Evolutionary conservation across 1,140 invertebrate genomes (phyloP).

Genomic region (Geopemphigus sp.): DNA sequence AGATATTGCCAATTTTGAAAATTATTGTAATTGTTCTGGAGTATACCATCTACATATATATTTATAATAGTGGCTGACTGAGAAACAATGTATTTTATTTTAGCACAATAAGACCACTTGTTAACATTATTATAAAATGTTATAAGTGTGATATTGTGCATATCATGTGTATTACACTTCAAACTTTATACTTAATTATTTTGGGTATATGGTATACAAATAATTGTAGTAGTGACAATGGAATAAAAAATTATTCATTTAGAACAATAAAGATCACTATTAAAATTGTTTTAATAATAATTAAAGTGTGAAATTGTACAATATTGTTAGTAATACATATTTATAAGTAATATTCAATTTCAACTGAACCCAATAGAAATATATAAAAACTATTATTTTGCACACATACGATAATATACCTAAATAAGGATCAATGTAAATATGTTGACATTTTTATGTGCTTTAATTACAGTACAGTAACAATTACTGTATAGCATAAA

Average conservation of each 20-base stretch:
- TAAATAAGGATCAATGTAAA: neutral
- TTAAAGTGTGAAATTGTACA: slow-evolving; percentile 22
- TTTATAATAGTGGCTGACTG: slow-evolving; percentile 7
- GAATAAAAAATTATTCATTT: slow-evolving; percentile 5
- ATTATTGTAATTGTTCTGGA: slow-evolving; percentile 38
- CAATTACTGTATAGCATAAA: no score
- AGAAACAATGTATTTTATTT: slow-evolving; percentile 12
- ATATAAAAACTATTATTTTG: slow-evolving; percentile 15
- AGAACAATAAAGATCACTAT: slow-evolving; percentile 24
- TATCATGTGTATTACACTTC: neutral
- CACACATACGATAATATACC: slow-evolving; percentile 9
- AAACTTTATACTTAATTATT: neutral
- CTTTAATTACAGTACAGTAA: neutral
- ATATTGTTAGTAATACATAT: neutral
- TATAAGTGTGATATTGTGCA: slow-evolving; percentile 13
- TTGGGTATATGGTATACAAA: slow-evolving; percentile 17
- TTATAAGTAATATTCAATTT: neutral
- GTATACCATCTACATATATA: slow-evolving; percentile 6
- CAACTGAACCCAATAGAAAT: slow-evolving; percentile 34
- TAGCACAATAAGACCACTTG: slow-evolving; percentile 35
- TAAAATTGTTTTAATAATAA: neutral
- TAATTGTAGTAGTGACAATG: slow-evolving; percentile 22
- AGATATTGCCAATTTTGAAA: no score
- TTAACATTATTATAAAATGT: neutral
- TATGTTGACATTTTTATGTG: slow-evolving; percentile 26